Conservation (phyloP, 2,888 invertebrate genomes). For the Drosophila flavopinicola region DNA sequence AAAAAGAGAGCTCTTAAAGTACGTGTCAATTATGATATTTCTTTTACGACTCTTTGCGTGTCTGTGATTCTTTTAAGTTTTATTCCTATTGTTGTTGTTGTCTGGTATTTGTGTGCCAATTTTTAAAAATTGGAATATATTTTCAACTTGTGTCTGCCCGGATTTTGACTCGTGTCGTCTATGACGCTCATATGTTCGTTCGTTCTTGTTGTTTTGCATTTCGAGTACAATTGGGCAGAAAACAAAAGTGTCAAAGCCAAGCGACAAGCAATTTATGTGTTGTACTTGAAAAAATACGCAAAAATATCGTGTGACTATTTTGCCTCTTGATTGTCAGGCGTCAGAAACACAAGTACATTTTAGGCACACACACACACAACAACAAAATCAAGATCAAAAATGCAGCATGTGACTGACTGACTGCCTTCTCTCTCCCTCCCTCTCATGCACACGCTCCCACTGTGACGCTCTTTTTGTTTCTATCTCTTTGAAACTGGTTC, state of each 20-base stretch:
- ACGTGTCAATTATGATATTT: slow-evolving; percentile 72
- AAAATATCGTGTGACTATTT: slow-evolving; percentile 13
- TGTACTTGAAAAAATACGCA: slow-evolving; percentile 19
- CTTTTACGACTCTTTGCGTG: slow-evolving; percentile 33
- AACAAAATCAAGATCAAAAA: slow-evolving; percentile 52
- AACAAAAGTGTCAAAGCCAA: slow-evolving; percentile 34
- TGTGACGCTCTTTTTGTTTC: slow-evolving; percentile 9
- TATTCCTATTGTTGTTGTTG: slow-evolving; percentile 31
- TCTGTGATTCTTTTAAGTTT: slow-evolving; percentile 5
- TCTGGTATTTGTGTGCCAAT: slow-evolving; percentile 65
- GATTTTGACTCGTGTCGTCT: slow-evolving; percentile 6
- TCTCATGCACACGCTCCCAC: slow-evolving; percentile 2
- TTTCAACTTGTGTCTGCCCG: slow-evolving; percentile 41
- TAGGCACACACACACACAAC: slow-evolving; percentile 15
- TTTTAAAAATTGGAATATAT: slow-evolving; percentile 57
- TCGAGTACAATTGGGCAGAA: slow-evolving; percentile 22
- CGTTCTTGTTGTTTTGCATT: slow-evolving; percentile 1
- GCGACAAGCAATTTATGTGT: slow-evolving; percentile 26
- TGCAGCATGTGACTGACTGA: slow-evolving; percentile 65
- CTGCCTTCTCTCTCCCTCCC: slow-evolving; percentile 15
- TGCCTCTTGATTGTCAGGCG: slow-evolving; percentile 18
- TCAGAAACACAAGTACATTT: slow-evolving; percentile 17
- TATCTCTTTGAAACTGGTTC: slow-evolving; percentile 50
- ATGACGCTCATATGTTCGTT: slow-evolving; percentile 31
- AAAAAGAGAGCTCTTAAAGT: slow-evolving; percentile 57